Conservation (phyloP, 2,113 vertebrate genomes). For the Delphinapterus leucas region DNA sequence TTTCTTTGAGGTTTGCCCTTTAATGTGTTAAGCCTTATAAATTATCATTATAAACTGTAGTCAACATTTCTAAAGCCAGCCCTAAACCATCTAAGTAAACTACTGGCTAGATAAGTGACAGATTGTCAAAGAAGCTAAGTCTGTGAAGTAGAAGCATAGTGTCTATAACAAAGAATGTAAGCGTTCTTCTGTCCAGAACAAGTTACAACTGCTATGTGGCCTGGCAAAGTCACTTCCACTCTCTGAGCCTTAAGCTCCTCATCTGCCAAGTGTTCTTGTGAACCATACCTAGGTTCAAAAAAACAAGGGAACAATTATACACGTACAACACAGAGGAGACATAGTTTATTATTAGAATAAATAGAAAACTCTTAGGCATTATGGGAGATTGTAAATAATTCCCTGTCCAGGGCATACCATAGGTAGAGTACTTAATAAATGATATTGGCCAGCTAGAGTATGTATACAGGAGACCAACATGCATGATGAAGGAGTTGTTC, state of each 20-base stretch:
- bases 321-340: neutral
- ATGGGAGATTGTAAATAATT: conserved; percentile 1
- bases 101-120: neutral
- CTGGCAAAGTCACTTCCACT: conserved; percentile 17
- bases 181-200: conserved; percentile 6
- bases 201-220: conserved; percentile 2
- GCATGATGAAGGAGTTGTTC: neutral
- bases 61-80: neutral
- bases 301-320: neutral
- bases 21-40: conserved; percentile 18
- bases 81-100: neutral
- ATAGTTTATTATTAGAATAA: conserved; percentile 31
- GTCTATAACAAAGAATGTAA: neutral
- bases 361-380: neutral
- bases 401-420: neutral
- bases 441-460: neutral
- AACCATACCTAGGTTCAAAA: conserved; percentile 6
- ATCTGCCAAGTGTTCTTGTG: neutral
- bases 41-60: neutral
- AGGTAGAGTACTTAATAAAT: conserved; percentile 18
- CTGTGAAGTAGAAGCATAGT: neutral
- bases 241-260: conserved; percentile 15
- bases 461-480: neutral
- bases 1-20: conserved; percentile 28
- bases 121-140: neutral